These are phyloP conservation scores for Fundulus diaphanus DNA, from an alignment of 2,797 vertebrate species.

Conservation along the genomic window DNA sequence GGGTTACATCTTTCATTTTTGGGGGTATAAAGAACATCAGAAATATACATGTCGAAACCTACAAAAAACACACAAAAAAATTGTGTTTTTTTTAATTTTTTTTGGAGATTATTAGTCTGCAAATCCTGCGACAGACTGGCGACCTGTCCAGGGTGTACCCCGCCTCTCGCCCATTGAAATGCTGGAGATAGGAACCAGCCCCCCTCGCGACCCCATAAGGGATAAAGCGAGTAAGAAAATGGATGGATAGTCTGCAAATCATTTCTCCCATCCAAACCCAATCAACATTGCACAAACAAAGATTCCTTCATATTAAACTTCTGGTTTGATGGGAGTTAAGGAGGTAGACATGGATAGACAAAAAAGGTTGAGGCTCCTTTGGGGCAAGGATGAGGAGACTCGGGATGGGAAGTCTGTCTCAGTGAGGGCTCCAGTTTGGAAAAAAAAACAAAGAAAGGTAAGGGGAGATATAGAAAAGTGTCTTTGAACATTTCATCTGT, in stretches of 20 bases:
- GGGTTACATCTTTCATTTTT: background rate
- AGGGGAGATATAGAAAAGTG: too few relatives aligned
- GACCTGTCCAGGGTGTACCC: too few relatives aligned
- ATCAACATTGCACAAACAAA: background rate
- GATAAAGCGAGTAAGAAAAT: too few relatives aligned
- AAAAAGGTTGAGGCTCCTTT: background rate
- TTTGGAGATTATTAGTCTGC: background rate
- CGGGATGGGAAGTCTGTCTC: too few relatives aligned
- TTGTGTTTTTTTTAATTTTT: background rate
- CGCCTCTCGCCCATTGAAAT: too few relatives aligned
- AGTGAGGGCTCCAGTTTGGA: too few relatives aligned
- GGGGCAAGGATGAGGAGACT: background rate
- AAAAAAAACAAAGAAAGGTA: too few relatives aligned
- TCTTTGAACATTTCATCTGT: too few relatives aligned
- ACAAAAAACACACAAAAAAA: background rate
- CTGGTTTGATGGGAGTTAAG: background rate
- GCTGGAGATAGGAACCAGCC: too few relatives aligned
- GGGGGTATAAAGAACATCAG: background rate
- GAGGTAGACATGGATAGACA: background rate
- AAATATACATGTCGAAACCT: background rate
- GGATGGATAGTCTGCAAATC: background rate
- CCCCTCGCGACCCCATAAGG: too few relatives aligned
- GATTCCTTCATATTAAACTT: background rate
- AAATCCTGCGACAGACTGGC: too few relatives aligned
- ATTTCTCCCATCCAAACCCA: background rate